phyloP scores from a whole-genome alignment of 2,113 vertebrate species.

The Zosterops hypoxanthus region DNA sequence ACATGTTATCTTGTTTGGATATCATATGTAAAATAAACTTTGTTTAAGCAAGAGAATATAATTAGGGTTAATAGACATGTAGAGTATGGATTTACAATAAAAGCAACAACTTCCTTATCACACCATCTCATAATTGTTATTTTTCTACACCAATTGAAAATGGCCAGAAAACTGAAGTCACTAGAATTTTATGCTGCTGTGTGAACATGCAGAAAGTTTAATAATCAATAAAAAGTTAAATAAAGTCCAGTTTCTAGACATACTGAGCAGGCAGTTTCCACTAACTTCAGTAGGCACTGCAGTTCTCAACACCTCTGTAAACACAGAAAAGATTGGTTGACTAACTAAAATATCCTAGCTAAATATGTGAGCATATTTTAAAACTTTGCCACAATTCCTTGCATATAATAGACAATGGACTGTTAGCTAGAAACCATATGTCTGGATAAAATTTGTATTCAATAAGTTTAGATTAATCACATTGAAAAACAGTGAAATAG shows the following conservation, averaged over 20 bases:
- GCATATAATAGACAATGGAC: background rate
- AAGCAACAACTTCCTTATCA: background rate
- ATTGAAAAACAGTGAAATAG: background rate
- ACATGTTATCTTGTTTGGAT: background rate
- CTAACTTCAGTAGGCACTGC: background rate
- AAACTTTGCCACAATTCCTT: background rate
- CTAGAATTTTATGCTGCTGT: background rate
- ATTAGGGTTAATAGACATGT: background rate
- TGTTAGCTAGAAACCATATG: background rate
- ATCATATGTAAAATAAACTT: background rate
- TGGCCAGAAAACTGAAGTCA: background rate
- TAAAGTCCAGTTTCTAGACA: background rate
- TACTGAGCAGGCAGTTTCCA: background rate
- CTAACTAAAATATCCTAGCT: background rate
- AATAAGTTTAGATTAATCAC: background rate
- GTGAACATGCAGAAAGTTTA: background rate
- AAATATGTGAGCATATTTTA: background rate
- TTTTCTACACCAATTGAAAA: background rate
- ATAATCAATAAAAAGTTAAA: conserved; percentile 12
- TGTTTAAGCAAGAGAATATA: background rate
- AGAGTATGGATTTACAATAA: background rate
- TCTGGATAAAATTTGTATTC: background rate
- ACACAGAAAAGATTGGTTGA: background rate
- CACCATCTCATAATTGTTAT: background rate
- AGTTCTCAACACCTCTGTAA: background rate